phyloP scores from a whole-genome alignment of 2,888 invertebrate species.

The Drosophila borealis region DNA sequence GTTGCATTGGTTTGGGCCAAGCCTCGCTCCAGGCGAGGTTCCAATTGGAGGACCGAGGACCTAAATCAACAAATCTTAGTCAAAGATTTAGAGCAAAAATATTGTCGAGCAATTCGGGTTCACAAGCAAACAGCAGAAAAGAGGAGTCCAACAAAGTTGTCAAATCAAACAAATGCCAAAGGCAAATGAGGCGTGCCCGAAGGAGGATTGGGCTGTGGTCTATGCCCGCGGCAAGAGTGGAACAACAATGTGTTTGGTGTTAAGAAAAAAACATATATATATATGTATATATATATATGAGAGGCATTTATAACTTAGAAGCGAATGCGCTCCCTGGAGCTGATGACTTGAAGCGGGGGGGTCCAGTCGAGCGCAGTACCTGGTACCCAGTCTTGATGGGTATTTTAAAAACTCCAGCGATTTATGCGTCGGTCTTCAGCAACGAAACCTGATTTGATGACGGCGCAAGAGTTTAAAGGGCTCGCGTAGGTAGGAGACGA shows the following conservation, averaged over 20 bases:
- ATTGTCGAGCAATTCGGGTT: conserved; percentile 20
- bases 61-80: conserved; percentile 65
- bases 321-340: conserved; percentile 8
- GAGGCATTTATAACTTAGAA: conserved; percentile 57
- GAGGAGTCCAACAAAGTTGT: conserved; percentile 70
- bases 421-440: conserved; percentile 70
- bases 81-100: conserved; percentile 51
- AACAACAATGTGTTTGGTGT: conserved; percentile 62
- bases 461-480: conserved; percentile 78
- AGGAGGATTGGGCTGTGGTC: conserved; percentile 1
- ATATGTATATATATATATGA: conserved; percentile 41
- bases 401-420: conserved; percentile 74
- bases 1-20: background rate
- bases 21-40: conserved; percentile 6
- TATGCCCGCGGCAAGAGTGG: background rate
- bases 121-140: conserved; percentile 40
- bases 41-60: conserved; percentile 12
- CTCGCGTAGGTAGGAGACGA: conserved; percentile 58
- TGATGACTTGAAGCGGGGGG: conserved; percentile 22
- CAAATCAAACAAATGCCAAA: conserved; percentile 67
- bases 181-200: conserved; percentile 32
- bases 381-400: conserved; percentile 21
- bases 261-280: conserved; percentile 37
- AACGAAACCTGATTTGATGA: conserved; percentile 73
- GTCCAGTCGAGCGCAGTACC: conserved; percentile 10